Evolutionary conservation across 2,888 invertebrate species (phyloP).

Genomic region (Lordiphosa fenestrarum): DNA sequence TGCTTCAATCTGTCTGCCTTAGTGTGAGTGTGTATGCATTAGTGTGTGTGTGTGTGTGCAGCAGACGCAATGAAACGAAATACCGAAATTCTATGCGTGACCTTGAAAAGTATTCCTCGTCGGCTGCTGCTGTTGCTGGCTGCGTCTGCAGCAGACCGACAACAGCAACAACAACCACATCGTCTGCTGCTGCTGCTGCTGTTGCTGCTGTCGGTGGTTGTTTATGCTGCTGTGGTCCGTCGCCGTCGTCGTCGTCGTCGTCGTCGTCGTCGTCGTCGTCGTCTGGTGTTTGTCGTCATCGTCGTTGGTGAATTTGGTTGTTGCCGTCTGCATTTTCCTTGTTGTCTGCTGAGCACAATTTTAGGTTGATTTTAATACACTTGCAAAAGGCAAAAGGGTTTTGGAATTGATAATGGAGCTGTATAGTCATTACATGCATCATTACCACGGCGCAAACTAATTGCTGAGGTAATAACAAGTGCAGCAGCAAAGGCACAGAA

Average conservation of each 20-base stretch:
- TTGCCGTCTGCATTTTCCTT: slow-evolving; percentile 67
- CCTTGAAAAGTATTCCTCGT: slow-evolving; percentile 78
- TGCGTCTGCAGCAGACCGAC: slow-evolving; percentile 24
- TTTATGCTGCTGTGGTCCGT: slow-evolving; percentile 23
- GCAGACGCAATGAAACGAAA: slow-evolving; percentile 73
- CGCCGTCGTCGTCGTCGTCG: slow-evolving; percentile 37
- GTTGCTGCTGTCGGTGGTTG: slow-evolving; percentile 29
- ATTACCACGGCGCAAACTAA: background rate
- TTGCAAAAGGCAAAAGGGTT: slow-evolving; percentile 6
- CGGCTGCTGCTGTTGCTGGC: slow-evolving; percentile 26
- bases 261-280: slow-evolving; percentile 26
- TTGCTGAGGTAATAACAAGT: background rate
- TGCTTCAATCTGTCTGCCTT: slow-evolving; percentile 10
- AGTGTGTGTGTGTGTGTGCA: slow-evolving; percentile 48
- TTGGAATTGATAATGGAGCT: slow-evolving; percentile 1
- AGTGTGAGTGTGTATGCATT: slow-evolving; percentile 9
- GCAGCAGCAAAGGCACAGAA: no score
- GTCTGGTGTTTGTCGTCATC: slow-evolving; percentile 47
- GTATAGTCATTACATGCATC: background rate
- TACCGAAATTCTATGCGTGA: slow-evolving; percentile 77
- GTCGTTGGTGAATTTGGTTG: slow-evolving; percentile 29
- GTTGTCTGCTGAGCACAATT: slow-evolving; percentile 58
- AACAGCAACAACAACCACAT: slow-evolving; percentile 20
- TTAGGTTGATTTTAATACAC: slow-evolving; percentile 32
- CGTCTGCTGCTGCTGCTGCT: slow-evolving; percentile 33